phyloP scores from a whole-genome alignment of 2,888 invertebrate species.

The Dilophus febrilis region DNA sequence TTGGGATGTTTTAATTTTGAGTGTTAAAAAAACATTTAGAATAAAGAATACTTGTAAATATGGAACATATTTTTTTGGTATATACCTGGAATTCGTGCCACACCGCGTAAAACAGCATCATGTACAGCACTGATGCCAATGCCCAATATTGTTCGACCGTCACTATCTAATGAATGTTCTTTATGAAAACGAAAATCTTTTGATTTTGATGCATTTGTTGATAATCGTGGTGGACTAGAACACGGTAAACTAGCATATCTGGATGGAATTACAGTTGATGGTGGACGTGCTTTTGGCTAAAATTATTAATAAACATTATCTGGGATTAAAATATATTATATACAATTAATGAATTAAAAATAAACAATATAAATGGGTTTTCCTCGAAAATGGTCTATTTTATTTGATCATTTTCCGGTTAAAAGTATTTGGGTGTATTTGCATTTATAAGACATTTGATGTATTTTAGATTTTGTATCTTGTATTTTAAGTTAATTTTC shows the following conservation, averaged over 20 bases:
- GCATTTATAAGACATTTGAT: too few relatives aligned
- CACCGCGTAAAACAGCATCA: constrained; percentile 28
- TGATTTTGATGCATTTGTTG: constrained; percentile 11
- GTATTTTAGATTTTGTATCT: too few relatives aligned
- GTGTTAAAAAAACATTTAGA: neutral
- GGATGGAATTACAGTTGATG: constrained; percentile 21
- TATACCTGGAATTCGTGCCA: constrained; percentile 26
- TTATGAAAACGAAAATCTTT: constrained; percentile 21
- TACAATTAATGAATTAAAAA: too few relatives aligned
- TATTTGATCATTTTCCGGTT: too few relatives aligned
- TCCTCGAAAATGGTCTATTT: too few relatives aligned
- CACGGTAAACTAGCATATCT: constrained; percentile 31
- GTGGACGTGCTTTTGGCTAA: constrained; percentile 27
- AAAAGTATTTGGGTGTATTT: too few relatives aligned
- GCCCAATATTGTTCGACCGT: constrained; percentile 24
- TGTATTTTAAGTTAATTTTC: too few relatives aligned
- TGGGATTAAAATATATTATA: too few relatives aligned
- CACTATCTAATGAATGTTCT: constrained; percentile 9
- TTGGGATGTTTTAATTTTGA: neutral
- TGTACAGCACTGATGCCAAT: constrained; percentile 31
- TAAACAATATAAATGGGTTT: too few relatives aligned
- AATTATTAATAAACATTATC: too few relatives aligned
- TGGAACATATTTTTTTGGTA: constrained; percentile 4
- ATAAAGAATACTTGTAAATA: too few relatives aligned
- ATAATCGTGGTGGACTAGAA: constrained; percentile 19